Conservation (phyloP, 2,888 invertebrate genomes). For the Drosophila ochracea region DNA sequence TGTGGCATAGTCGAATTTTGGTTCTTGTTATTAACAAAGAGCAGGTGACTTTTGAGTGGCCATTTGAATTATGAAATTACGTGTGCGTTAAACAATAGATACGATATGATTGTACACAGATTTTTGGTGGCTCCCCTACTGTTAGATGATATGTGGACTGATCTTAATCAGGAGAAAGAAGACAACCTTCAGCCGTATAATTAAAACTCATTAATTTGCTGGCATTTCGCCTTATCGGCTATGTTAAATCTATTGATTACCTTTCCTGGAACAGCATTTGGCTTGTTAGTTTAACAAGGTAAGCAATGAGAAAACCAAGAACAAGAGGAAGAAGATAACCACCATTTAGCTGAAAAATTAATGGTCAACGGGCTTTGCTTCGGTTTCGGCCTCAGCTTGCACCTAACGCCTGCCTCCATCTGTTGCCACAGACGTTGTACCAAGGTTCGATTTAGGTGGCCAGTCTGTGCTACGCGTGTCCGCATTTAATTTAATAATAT, state of each 20-base stretch:
- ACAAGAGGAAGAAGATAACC: conserved; percentile 29
- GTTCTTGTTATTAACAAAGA: conserved; percentile 3
- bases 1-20: conserved; percentile 19
- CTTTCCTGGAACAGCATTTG: conserved; percentile 58
- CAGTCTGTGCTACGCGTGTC: conserved; percentile 63
- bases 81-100: conserved; percentile 11
- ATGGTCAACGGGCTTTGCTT: conserved; percentile 56
- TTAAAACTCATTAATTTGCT: conserved; percentile 74
- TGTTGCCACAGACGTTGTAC: conserved; percentile 62
- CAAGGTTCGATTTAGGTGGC: conserved; percentile 63
- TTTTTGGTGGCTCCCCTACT: conserved; percentile 29
- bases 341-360: conserved; percentile 64
- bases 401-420: conserved; percentile 53
- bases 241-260: conserved; percentile 68
- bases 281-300: conserved; percentile 67
- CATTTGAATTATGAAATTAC: conserved; percentile 72
- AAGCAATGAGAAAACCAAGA: conserved; percentile 14
- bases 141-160: conserved; percentile 63
- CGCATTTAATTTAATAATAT: conserved; percentile 78
- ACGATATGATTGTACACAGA: conserved; percentile 41
- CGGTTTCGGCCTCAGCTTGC: conserved; percentile 8
- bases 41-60: conserved; percentile 68
- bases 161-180: conserved; percentile 51
- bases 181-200: conserved; percentile 46
- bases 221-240: conserved; percentile 37